Conservation (phyloP, 2,113 vertebrate genomes). For the Hirundichthys speculiger region DNA sequence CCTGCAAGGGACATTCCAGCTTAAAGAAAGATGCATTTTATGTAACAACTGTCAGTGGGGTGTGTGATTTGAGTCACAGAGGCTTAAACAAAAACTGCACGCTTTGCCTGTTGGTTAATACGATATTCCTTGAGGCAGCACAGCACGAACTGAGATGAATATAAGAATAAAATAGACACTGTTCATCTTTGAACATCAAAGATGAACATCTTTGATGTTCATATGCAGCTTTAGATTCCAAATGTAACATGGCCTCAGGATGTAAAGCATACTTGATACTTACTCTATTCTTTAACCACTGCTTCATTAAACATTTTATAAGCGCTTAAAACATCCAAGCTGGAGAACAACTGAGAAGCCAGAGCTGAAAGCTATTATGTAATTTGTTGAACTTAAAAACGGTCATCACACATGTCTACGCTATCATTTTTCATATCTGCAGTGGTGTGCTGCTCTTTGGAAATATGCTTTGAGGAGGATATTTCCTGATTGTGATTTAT, state of each 20-base stretch:
- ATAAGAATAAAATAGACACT: conserved; percentile 14
- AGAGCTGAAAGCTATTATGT: neutral
- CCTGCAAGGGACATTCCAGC: conserved; percentile 5
- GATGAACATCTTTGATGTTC: conserved; percentile 23
- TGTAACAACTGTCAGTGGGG: neutral
- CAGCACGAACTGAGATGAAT: conserved; percentile 35
- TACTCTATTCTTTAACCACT: neutral
- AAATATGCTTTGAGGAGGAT: neutral
- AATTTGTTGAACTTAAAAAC: neutral
- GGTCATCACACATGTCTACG: neutral
- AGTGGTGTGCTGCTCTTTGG: neutral
- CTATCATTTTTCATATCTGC: neutral
- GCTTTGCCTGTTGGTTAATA: conserved; percentile 8
- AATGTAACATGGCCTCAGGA: conserved; percentile 16
- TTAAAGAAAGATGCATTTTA: conserved; percentile 18
- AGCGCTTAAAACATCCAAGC: conserved; percentile 4
- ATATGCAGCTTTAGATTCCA: conserved; percentile 34
- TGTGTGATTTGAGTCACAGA: neutral
- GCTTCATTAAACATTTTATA: conserved; percentile 17
- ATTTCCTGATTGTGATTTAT: too few relatives aligned
- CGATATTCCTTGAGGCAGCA: neutral
- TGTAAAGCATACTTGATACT: neutral
- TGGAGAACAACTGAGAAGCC: neutral
- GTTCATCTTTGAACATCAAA: conserved; percentile 34
- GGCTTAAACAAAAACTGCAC: neutral